phyloP scores from a whole-genome alignment of 2,888 invertebrate genomes.

The Eledone cirrhosa region DNA sequence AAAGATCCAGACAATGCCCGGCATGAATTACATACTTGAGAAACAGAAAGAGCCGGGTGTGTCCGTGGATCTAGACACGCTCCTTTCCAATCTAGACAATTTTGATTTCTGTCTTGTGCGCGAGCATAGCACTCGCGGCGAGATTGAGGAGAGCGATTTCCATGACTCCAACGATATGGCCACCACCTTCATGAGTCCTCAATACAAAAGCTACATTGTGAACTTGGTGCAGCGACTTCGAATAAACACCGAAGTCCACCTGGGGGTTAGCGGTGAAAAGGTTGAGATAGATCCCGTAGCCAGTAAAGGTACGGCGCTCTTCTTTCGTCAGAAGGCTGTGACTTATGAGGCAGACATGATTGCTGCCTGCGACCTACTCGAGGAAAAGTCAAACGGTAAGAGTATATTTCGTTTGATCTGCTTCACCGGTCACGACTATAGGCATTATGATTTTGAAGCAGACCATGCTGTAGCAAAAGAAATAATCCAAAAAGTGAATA shows the following conservation, averaged over 20 bases:
- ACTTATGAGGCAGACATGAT: conserved; percentile 87
- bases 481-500: conserved; percentile 86
- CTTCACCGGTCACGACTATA: conserved; percentile 73
- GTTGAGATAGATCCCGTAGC: conserved; percentile 88
- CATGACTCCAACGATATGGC: conserved; percentile 78
- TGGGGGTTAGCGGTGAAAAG: conserved; percentile 88
- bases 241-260: conserved; percentile 83
- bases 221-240: conserved; percentile 82
- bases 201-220: conserved; percentile 82
- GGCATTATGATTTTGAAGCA: conserved; percentile 86
- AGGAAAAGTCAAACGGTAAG: conserved; percentile 75
- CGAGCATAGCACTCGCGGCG: conserved; percentile 63
- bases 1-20: conserved; percentile 57
- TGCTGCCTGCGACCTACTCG: conserved; percentile 85
- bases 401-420: conserved; percentile 80
- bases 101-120: conserved; percentile 65
- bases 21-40: conserved; percentile 65
- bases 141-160: conserved; percentile 48
- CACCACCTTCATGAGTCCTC: conserved; percentile 75
- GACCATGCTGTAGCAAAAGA: conserved; percentile 80
- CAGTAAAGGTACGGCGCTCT: conserved; percentile 66
- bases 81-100: conserved; percentile 61
- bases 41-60: conserved; percentile 63
- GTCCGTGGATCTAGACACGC: conserved; percentile 61
- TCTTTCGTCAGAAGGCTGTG: conserved; percentile 79